Evolutionary conservation across 2,888 invertebrate species (phyloP).

Genomic region (Bhutanitis thaidina): DNA sequence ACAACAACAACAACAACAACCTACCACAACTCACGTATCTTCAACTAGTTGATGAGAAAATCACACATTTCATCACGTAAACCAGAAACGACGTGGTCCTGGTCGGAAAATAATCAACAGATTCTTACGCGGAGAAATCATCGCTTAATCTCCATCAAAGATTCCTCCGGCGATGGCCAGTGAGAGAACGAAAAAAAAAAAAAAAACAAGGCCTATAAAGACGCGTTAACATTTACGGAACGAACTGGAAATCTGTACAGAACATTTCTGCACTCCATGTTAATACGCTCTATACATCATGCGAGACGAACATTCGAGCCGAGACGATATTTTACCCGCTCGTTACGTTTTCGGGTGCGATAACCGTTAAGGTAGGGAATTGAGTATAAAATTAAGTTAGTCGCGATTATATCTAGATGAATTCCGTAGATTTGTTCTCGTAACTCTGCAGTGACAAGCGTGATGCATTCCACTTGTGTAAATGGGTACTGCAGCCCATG

Average conservation of each 20-base stretch:
- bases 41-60: too few species aligned
- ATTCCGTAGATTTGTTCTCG: conserved; percentile 1
- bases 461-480: too few species aligned
- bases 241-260: conserved; percentile 24
- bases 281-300: conserved; percentile 43
- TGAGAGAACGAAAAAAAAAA: conserved; percentile 19
- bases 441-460: too few species aligned
- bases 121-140: not conserved
- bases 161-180: conserved; percentile 5
- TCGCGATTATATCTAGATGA: not conserved
- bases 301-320: conserved; percentile 21
- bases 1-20: too few species aligned
- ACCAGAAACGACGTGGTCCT: too few species aligned
- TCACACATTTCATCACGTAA: too few species aligned
- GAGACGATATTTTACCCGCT: conserved; percentile 45
- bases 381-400: conserved; percentile 26
- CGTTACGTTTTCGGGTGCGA: conserved; percentile 44
- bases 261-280: conserved; percentile 20
- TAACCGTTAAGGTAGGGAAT: conserved; percentile 41
- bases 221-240: conserved; percentile 26
- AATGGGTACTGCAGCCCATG: too few species aligned
- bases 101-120: not conserved
- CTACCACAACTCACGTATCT: too few species aligned
- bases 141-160: conserved; percentile 9
- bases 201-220: conserved; percentile 25